Conservation (phyloP, 2,797 vertebrate species). For the Sparidentex hasta region DNA sequence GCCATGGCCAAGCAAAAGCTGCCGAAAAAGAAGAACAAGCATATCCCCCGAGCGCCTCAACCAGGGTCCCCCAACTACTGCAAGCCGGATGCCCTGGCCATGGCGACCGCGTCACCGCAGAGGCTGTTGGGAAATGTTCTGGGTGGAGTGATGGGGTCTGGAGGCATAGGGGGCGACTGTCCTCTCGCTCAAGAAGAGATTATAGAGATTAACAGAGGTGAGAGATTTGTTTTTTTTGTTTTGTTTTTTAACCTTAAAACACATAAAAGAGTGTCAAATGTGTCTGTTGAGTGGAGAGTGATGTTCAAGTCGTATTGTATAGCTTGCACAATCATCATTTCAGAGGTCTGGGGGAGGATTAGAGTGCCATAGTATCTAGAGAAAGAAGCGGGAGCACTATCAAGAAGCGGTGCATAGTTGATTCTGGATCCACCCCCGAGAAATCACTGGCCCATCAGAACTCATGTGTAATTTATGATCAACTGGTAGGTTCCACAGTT, state of each 20-base stretch:
- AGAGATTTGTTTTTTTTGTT: conserved; percentile 64
- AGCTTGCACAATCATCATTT: neutral
- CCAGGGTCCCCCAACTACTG: conserved; percentile 99
- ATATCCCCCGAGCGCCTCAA: conserved; percentile 97
- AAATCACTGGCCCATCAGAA: conserved; percentile 71
- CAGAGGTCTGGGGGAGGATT: conserved; percentile 20
- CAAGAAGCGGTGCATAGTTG: conserved; percentile 64
- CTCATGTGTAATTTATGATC: conserved; percentile 80
- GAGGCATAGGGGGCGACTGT: conserved; percentile 87
- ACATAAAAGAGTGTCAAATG: neutral
- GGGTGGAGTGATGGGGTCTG: conserved; percentile 96
- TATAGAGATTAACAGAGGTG: conserved; percentile 95
- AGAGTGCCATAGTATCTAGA: conserved; percentile 30
- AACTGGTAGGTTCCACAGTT: conserved; percentile 65
- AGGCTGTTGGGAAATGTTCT: conserved; percentile 93
- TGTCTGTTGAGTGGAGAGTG: neutral
- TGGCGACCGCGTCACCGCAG: conserved; percentile 98
- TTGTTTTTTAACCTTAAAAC: neutral
- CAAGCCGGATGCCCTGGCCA: conserved; percentile 97
- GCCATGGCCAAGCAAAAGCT: conserved; percentile 99
- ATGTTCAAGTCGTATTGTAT: neutral
- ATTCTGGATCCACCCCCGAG: conserved; percentile 68
- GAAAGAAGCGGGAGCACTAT: conserved; percentile 30
- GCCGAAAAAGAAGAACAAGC: conserved; percentile 99
- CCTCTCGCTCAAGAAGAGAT: conserved; percentile 96